Percentiles rank a stretch among this genome's conserved stretches.
These are phyloP conservation scores for Lingula anatina DNA, from an alignment of 2,888 invertebrate genomes.

Conservation along the genomic window DNA sequence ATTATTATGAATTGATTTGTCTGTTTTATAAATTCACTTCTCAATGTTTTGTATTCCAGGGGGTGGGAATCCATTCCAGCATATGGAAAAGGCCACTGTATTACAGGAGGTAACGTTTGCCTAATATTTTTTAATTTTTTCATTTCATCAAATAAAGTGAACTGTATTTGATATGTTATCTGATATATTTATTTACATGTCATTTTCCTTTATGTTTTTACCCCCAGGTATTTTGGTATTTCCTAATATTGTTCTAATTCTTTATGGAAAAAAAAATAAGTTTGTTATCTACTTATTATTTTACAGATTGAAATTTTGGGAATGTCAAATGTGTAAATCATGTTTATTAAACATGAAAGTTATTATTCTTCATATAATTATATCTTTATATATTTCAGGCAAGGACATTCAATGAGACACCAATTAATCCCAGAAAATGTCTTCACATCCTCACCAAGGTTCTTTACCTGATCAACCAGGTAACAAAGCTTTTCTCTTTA, in stretches of 20 bases:
- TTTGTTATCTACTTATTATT: too few relatives aligned
- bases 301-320: too few relatives aligned
- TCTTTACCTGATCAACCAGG: conserved; percentile 89
- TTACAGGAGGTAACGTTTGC: conserved; percentile 70
- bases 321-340: too few relatives aligned
- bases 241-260: too few relatives aligned
- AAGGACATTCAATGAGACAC: conserved; percentile 94
- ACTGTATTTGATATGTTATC: too few relatives aligned
- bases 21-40: conserved; percentile 5
- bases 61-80: conserved; percentile 79
- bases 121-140: neutral
- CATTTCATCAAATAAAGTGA: too few relatives aligned
- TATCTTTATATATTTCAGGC: conserved; percentile 57
- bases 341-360: neutral
- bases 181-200: too few relatives aligned
- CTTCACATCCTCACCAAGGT: conserved; percentile 93
- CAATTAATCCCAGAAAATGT: conserved; percentile 96
- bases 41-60: conserved; percentile 60
- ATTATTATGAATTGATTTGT: too few relatives aligned
- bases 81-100: conserved; percentile 92
- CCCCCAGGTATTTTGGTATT: neutral
- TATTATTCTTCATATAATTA: neutral
- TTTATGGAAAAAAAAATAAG: too few relatives aligned
- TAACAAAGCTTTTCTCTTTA: too few relatives aligned
- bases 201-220: neutral